These are phyloP conservation scores for Amphiprion percula DNA, from an alignment of 2,113 vertebrate genomes.

Conservation along the genomic window DNA sequence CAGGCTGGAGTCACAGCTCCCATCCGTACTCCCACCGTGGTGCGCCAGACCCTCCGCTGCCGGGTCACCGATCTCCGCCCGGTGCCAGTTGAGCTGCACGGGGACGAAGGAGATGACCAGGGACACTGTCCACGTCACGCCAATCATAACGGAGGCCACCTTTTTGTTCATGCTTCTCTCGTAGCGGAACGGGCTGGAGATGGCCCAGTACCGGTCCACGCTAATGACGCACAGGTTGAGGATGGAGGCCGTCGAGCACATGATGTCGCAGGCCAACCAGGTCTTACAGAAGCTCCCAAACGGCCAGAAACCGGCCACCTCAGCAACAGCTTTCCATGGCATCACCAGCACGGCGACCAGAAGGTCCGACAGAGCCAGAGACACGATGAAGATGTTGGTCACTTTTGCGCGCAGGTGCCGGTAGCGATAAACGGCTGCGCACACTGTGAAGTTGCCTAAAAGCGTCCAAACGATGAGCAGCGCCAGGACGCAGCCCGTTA, in stretches of 20 bases:
- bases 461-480: conserved; percentile 81
- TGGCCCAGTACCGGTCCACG: conserved; percentile 77
- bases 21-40: background rate
- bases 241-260: conserved; percentile 80
- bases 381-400: conserved; percentile 80
- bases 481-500: conserved; percentile 70
- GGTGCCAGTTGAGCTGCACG: conserved; percentile 77
- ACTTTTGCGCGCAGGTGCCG: conserved; percentile 79
- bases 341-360: conserved; percentile 80
- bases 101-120: conserved; percentile 75
- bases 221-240: conserved; percentile 77
- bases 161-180: conserved; percentile 73
- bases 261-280: conserved; percentile 79
- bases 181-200: conserved; percentile 75
- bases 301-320: conserved; percentile 77
- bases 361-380: conserved; percentile 79
- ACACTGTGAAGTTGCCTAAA: conserved; percentile 78
- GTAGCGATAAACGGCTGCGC: conserved; percentile 74
- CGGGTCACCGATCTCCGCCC: conserved; percentile 45
- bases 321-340: conserved; percentile 79
- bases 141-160: conserved; percentile 73
- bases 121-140: conserved; percentile 74
- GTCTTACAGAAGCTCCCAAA: conserved; percentile 73
- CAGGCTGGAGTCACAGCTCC: conserved; percentile 75
- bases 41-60: conserved; percentile 4